Evolutionary conservation across 1,140 invertebrate genomes (phyloP), one percentile per base, ranked within the genome.

Genomic region (Heliothis subflexa): DNA sequence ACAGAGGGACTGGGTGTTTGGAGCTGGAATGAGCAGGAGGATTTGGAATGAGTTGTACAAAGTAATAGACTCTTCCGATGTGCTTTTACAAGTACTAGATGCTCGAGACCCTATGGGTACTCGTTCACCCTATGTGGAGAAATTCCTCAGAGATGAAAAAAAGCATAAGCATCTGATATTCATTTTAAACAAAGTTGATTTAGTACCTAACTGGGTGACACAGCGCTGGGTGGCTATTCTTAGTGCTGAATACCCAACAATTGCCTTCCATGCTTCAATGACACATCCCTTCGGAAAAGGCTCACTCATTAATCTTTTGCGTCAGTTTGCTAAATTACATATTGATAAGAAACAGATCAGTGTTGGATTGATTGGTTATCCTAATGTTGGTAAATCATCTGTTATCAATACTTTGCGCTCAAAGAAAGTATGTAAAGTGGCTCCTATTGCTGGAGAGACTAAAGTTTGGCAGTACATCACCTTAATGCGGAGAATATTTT

Each of bases 401-500:
- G 97, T 99, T 21, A 99, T 99, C 73, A 99, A 99, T 93, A 98
- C 99, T 0, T 91, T 99, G 40, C 96, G 98, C 79, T 97, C 97
- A 0, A 99, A 99, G 89, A 99, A 99, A 94, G 98, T 99, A 2
- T 99, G 99, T 92, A 99, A 99, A 94, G 99, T 99, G 3, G 99
- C 99, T 12, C 99, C 99, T 9, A 98, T 99, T 88, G 99, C 99
- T 81, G 99, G 99, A 9, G 99, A 99, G 95, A 99, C 99, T 0
- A 99, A 99, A 96, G 98, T 99, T 0, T 99, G 99, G 99, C 99
- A 99, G 90, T 99, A 99, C 90, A 99, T 99, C 64, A 99, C 99
- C 0, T 93, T 99, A 28, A 99, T 99, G 99, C 97, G 97, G 82
- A 96, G 98, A 83, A 99, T 99, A 86, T 99, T 98, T 90, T 94